Percentiles rank a stretch among this genome's conserved stretches.
Conservation (phyloP, 37 sponge, comb jelly and placozoan species). For the Chondrosia reniformis region DNA sequence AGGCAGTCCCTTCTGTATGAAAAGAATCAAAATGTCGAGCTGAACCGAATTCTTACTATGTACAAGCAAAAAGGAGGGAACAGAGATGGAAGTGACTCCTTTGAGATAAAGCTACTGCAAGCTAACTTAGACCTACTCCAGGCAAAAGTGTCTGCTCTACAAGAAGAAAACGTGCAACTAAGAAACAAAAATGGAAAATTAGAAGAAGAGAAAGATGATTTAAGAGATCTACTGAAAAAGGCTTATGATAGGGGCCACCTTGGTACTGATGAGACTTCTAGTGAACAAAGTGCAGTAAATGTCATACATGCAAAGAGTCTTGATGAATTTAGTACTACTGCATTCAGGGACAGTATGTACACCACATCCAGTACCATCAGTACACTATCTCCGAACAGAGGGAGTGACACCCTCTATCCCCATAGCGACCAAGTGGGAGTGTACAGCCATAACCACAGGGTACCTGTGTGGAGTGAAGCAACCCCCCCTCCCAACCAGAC, state of each 20-base stretch:
- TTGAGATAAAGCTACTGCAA: not conserved
- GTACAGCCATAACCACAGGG: slow-evolving; percentile 6
- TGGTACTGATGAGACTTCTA: not conserved
- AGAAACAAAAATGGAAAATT: not conserved
- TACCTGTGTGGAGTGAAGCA: not conserved
- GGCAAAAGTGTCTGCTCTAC: not conserved
- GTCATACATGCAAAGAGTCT: not conserved
- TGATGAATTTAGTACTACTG: not conserved
- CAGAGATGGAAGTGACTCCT: too few species aligned
- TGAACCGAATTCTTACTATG: not conserved
- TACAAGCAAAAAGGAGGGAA: not conserved
- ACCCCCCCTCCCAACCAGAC: not conserved
- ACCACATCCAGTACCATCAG: slow-evolving; percentile 3
- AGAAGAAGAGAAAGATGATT: not conserved
- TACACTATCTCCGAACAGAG: not conserved
- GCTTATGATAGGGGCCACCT: not conserved
- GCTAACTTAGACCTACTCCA: slow-evolving; percentile 4
- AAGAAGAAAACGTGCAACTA: slow-evolving; percentile 7
- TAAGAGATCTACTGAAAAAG: not conserved
- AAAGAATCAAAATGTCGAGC: not conserved
- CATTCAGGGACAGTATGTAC: slow-evolving; percentile 10
- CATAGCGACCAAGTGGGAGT: slow-evolving; percentile 6
- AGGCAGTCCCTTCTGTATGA: not conserved
- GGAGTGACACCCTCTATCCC: not conserved
- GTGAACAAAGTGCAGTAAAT: not conserved